phyloP scores from a whole-genome alignment of 2,797 vertebrate genomes.

The Sebastes cheni region DNA sequence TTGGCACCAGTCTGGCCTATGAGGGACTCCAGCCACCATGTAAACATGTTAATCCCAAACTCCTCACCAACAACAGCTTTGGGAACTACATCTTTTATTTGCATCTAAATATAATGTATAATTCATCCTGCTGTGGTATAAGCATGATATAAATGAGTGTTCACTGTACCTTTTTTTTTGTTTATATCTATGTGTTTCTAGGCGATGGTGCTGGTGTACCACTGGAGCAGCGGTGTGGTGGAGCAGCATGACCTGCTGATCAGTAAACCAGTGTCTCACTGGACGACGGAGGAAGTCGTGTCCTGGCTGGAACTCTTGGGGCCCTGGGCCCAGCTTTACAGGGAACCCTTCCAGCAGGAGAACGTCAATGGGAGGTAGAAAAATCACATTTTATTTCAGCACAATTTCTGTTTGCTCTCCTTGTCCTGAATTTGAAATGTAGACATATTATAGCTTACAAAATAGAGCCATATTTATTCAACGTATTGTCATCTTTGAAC shows the following conservation, averaged over 20 bases:
- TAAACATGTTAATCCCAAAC: neutral
- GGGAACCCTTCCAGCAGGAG: slow-evolving; percentile 85
- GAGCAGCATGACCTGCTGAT: slow-evolving; percentile 87
- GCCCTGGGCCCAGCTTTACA: slow-evolving; percentile 90
- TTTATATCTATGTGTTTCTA: slow-evolving; percentile 58
- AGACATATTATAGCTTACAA: neutral
- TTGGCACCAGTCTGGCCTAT: neutral
- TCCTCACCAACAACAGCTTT: neutral
- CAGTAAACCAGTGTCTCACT: slow-evolving; percentile 88
- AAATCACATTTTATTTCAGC: neutral
- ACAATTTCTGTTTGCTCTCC: too few species aligned
- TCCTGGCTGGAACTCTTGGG: slow-evolving; percentile 92
- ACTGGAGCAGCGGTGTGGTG: slow-evolving; percentile 89
- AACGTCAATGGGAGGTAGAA: slow-evolving; percentile 93
- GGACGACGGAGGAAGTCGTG: slow-evolving; percentile 90
- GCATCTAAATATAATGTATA: neutral
- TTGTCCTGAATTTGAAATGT: neutral
- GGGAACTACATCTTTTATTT: neutral
- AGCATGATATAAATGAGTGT: neutral
- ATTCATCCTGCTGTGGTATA: neutral
- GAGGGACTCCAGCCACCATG: neutral
- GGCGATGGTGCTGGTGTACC: slow-evolving; percentile 92
- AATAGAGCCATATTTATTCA: neutral
- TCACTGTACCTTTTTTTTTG: neutral
- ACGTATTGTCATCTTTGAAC: neutral